Evolutionary conservation across 2,888 invertebrate species (phyloP).

Genomic region (Eristalis tenax): DNA sequence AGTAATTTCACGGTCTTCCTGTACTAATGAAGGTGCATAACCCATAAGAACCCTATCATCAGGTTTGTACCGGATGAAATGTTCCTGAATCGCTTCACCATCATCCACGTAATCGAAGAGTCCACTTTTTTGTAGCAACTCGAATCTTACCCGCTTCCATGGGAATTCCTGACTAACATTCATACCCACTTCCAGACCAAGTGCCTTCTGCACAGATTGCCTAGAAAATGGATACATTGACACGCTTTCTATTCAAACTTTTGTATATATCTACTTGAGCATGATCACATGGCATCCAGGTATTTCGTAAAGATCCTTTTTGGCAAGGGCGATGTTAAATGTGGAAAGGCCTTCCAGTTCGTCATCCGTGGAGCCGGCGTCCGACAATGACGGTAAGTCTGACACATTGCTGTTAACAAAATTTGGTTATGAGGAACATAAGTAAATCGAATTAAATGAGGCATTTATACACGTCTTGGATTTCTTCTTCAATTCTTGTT

Average conservation of each 20-base stretch:
- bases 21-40: slow-evolving; percentile 85
- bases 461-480: background rate
- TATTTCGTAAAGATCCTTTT: slow-evolving; percentile 32
- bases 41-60: slow-evolving; percentile 84
- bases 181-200: slow-evolving; percentile 86
- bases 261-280: slow-evolving; percentile 25
- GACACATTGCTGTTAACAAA: background rate
- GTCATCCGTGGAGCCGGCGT: slow-evolving; percentile 55
- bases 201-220: slow-evolving; percentile 75
- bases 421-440: background rate
- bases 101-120: slow-evolving; percentile 82
- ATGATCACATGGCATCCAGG: slow-evolving; percentile 42
- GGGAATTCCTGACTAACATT: slow-evolving; percentile 88
- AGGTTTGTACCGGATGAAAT: slow-evolving; percentile 79
- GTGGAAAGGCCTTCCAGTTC: slow-evolving; percentile 47
- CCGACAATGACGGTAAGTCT: slow-evolving; percentile 37
- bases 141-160: slow-evolving; percentile 86
- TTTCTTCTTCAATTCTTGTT: slow-evolving; percentile 71
- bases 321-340: slow-evolving; percentile 32
- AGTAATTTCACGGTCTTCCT: slow-evolving; percentile 81
- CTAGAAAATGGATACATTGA: slow-evolving; percentile 44
- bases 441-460: background rate
- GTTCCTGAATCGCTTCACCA: slow-evolving; percentile 80
- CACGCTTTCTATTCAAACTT: no score
- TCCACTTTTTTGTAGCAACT: slow-evolving; percentile 83